phyloP scores from a whole-genome alignment of 2,113 vertebrate species.

The Plestiodon gilberti region DNA sequence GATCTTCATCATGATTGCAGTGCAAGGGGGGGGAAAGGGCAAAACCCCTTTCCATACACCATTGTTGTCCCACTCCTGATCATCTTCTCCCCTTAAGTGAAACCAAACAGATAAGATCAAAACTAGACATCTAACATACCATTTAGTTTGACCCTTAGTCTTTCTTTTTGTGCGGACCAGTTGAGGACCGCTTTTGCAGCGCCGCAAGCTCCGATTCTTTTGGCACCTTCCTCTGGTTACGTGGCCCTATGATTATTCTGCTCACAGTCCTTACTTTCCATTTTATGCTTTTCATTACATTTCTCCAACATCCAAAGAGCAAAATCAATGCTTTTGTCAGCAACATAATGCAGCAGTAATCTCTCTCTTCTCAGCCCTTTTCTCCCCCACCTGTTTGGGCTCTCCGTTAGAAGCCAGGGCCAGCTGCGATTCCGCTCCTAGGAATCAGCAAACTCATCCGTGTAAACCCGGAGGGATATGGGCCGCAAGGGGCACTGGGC shows the following conservation, averaged over 20 bases:
- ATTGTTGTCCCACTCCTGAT: no score
- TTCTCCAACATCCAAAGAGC: not conserved
- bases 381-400: no score
- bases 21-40: no score
- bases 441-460: not conserved
- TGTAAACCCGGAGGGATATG: not conserved
- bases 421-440: not conserved
- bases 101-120: no score
- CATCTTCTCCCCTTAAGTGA: no score
- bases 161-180: not conserved
- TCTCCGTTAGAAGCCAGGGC: not conserved
- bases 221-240: not conserved
- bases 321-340: constrained; percentile 2
- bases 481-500: no score
- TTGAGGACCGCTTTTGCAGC: not conserved
- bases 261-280: not conserved
- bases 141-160: not conserved
- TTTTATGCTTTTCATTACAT: not conserved
- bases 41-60: no score
- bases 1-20: no score
- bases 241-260: not conserved
- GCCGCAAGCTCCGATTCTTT: not conserved
- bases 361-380: not conserved
- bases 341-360: not conserved
- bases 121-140: not conserved